Conservation (phyloP, 1,140 invertebrate species). For the Akabosia matsudoensis region DNA sequence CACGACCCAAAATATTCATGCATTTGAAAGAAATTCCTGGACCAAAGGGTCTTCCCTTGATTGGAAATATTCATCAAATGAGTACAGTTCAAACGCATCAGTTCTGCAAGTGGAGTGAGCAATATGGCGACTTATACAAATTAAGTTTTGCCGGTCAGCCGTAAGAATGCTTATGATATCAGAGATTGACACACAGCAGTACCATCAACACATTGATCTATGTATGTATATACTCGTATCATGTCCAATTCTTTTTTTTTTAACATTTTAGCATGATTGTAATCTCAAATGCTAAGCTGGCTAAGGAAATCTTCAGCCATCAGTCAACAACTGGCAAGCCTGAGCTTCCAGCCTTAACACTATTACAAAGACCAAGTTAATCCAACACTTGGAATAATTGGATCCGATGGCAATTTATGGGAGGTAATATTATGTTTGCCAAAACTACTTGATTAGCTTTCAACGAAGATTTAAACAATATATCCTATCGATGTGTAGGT, state of each 20-base stretch:
- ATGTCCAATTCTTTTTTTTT: not conserved
- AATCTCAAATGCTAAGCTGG: not conserved
- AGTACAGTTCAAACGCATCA: not conserved
- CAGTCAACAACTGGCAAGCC: not conserved
- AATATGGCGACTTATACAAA: conserved; percentile 16
- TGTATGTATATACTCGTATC: too few species aligned
- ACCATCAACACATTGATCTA: too few species aligned
- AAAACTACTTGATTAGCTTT: too few species aligned
- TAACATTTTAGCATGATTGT: not conserved
- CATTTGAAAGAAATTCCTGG: conserved; percentile 16
- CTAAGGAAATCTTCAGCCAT: not conserved
- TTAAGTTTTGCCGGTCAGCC: not conserved
- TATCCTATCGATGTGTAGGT: too few species aligned
- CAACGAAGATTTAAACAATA: too few species aligned
- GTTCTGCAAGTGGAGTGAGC: not conserved
- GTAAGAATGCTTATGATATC: too few species aligned
- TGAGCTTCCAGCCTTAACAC: not conserved
- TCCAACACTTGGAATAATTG: not conserved
- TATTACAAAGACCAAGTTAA: not conserved
- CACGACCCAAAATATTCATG: not conserved
- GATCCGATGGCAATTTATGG: not conserved
- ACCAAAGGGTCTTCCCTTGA: conserved; percentile 5
- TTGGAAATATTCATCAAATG: conserved; percentile 9
- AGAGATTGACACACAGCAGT: too few species aligned
- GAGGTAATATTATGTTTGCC: too few species aligned